phyloP scores from a whole-genome alignment of 2,888 invertebrate species.

The Rugalucina vietnamica region DNA sequence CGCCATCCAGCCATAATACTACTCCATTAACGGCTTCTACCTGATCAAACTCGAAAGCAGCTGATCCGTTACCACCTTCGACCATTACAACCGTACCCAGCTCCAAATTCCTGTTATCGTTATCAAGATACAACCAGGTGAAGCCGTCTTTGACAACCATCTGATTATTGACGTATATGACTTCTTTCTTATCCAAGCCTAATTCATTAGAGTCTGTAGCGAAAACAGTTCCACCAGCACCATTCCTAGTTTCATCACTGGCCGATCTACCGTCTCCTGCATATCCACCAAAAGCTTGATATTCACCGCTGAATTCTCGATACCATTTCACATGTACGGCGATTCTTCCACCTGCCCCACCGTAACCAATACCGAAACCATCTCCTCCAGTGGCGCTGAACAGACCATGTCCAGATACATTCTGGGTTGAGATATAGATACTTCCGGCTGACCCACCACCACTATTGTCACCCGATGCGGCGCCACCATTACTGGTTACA shows the following conservation, averaged over 20 bases:
- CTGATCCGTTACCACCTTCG: slow-evolving; percentile 40
- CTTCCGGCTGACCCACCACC: slow-evolving; percentile 77
- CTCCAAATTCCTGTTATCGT: slow-evolving; percentile 71
- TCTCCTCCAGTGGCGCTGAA: slow-evolving; percentile 68
- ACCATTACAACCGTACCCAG: slow-evolving; percentile 69
- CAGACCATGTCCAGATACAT: slow-evolving; percentile 75
- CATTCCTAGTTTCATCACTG: slow-evolving; percentile 61
- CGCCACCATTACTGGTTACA: slow-evolving; percentile 64
- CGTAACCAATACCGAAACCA: slow-evolving; percentile 63
- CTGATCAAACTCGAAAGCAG: slow-evolving; percentile 67
- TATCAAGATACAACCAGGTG: slow-evolving; percentile 67
- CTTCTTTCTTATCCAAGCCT: slow-evolving; percentile 56
- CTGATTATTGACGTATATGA: slow-evolving; percentile 48
- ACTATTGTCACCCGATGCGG: slow-evolving; percentile 55
- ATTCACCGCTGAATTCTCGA: slow-evolving; percentile 68
- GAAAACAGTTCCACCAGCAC: slow-evolving; percentile 71
- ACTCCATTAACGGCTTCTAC: slow-evolving; percentile 70
- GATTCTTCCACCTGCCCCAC: slow-evolving; percentile 73
- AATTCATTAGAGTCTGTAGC: slow-evolving; percentile 65
- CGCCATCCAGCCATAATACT: slow-evolving; percentile 66
- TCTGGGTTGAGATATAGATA: slow-evolving; percentile 65
- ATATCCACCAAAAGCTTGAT: slow-evolving; percentile 68
- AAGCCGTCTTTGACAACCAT: slow-evolving; percentile 62
- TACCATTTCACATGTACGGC: slow-evolving; percentile 69
- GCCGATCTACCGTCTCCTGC: slow-evolving; percentile 32